Evolutionary conservation across 1,140 invertebrate genomes (phyloP), one percentile per base, ranked within the genome.

Genomic region (Bombus ignitus): DNA sequence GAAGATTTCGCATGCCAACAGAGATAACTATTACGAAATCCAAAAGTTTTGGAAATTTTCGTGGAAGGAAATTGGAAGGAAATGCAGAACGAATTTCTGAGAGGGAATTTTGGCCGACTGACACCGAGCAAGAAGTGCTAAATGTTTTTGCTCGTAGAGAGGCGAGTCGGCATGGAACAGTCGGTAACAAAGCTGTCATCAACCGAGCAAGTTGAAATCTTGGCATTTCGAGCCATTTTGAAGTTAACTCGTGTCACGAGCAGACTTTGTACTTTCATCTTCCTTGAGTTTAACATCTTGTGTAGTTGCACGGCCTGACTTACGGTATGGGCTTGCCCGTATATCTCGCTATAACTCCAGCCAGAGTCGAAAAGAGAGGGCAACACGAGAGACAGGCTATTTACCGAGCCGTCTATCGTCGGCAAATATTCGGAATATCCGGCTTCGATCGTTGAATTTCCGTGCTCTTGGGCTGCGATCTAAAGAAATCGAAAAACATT

Each of bases 251-350:
- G 59, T 75, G 82, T 88, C 87, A 78, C 68, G 72, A 70, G 65
- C 87, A 89, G 87, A 62, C 70, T 83, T 77, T 72, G 65, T 89
- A 86, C 79, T 89, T 89, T 79, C 87, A 82, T 88, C 85, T 89
- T 89, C 44, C 77, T 72, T 22, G 74, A 77, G 87, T 66, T 80
- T 80, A 85, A 80, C 83, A 65, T 85, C 77, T 85, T 80, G 83
- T 18, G 77, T 62, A 85, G 39, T 57, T 72, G 5, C 66, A 39
- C 42, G 15, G 37, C 12, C 39, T 47, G 39, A 22, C 83, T 80
- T 77, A 62, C 25, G 25, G 15, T 32, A 62, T 13, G 59, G 1
- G 66, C 42, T 81, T 75, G 42, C 72, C 37, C 71, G 25, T 53
- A 39, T 42, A 68, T 79, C 62, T 10, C 39, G 74, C 62, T 66